Evolutionary conservation across 2,797 vertebrate genomes (phyloP).

Genomic region (Stomatorhinus walkeri): DNA sequence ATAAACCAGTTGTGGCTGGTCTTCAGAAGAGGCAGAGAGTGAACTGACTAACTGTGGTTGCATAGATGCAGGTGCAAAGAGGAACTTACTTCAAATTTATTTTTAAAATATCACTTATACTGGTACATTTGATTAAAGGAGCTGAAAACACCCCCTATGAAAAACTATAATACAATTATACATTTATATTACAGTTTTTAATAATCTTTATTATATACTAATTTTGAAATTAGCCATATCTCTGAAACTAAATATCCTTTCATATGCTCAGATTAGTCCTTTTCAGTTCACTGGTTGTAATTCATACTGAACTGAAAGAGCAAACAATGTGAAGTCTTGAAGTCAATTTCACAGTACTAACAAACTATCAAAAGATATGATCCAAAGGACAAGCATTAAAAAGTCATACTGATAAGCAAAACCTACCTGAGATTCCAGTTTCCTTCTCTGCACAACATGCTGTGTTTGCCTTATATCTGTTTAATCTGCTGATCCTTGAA

Average conservation of each 20-base stretch:
- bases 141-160: background rate
- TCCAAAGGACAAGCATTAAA: background rate
- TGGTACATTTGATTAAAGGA: background rate
- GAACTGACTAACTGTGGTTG: background rate
- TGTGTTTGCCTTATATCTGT: background rate
- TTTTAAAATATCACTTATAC: background rate
- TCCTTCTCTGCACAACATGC: background rate
- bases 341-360: background rate
- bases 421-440: background rate
- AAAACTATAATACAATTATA: background rate
- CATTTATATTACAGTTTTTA: background rate
- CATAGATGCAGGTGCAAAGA: background rate
- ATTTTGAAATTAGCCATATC: background rate
- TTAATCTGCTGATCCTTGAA: background rate
- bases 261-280: background rate
- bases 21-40: background rate
- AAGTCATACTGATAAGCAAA: background rate
- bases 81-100: background rate
- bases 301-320: background rate
- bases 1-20: background rate
- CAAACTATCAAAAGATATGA: background rate
- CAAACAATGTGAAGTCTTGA: background rate
- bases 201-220: background rate
- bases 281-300: background rate
- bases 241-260: background rate